Conservation (phyloP, 2,888 invertebrate species). For the Apamea crenata region DNA sequence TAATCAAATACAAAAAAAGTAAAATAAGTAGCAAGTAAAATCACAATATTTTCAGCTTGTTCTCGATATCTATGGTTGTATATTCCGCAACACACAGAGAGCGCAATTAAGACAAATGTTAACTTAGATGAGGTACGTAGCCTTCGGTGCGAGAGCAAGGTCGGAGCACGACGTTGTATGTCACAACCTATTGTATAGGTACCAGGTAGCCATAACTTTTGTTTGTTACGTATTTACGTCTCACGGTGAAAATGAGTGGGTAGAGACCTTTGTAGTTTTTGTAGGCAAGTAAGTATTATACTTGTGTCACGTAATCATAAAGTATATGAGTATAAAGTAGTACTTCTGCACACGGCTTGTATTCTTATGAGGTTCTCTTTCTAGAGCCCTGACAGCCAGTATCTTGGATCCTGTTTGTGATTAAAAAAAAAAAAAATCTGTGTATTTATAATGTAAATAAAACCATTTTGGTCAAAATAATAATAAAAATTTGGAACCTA, state of each 20-base stretch:
- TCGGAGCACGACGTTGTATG: conserved; percentile 73
- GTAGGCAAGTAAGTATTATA: not conserved
- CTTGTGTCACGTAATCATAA: conserved; percentile 5
- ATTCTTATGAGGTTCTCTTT: not conserved
- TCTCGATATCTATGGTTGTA: not conserved
- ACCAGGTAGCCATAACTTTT: conserved; percentile 49
- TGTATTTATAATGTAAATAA: not conserved
- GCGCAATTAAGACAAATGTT: conserved; percentile 58
- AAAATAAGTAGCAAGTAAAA: no score
- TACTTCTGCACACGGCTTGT: not conserved
- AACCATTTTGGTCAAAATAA: not conserved
- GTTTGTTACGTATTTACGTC: conserved; percentile 15
- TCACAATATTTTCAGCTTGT: not conserved
- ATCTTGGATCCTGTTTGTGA: not conserved
- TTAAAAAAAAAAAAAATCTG: not conserved
- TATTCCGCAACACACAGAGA: conserved; percentile 3
- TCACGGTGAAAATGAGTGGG: conserved; percentile 41
- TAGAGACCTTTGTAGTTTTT: conserved; percentile 24
- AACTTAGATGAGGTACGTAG: conserved; percentile 71
- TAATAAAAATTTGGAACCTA: not conserved
- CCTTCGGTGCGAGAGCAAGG: conserved; percentile 81
- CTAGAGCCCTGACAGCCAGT: not conserved
- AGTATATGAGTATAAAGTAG: not conserved
- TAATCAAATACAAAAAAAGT: no score
- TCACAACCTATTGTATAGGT: conserved; percentile 71